These are phyloP conservation scores for Rhizomys pruinosus DNA, from an alignment of 2,113 vertebrate species.

Conservation along the genomic window DNA sequence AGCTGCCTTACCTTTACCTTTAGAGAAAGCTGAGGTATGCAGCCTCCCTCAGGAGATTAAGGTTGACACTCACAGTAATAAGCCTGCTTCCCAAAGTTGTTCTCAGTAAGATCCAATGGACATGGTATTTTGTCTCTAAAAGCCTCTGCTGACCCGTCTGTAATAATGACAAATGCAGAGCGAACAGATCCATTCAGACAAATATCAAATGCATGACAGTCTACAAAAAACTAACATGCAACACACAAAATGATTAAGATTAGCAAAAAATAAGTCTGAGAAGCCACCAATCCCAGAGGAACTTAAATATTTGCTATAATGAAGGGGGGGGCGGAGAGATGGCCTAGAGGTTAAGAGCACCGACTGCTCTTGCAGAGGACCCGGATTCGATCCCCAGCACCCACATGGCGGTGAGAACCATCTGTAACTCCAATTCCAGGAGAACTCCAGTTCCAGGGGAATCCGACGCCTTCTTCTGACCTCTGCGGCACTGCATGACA, in stretches of 20 bases:
- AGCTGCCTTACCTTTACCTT: background rate
- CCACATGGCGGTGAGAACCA: no score
- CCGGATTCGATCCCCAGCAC: no score
- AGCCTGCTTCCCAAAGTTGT: background rate
- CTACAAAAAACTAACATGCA: background rate
- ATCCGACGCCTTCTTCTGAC: no score
- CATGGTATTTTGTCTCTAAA: background rate
- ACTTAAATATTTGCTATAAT: fast-evolving
- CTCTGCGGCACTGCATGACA: no score
- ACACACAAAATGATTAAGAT: background rate
- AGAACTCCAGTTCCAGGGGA: no score
- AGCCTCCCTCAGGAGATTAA: background rate
- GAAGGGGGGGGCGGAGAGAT: no score
- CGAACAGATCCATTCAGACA: background rate
- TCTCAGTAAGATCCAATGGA: no score
- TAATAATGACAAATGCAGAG: background rate
- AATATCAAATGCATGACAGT: background rate
- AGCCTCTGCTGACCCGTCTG: background rate
- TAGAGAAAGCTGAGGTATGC: background rate
- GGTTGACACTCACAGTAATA: background rate
- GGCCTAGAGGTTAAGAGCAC: no score
- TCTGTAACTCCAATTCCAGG: no score
- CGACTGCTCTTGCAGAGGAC: no score
- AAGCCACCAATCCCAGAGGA: background rate
- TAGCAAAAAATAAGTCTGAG: background rate